Evolutionary conservation across 2,113 vertebrate genomes (phyloP).

Genomic region (Platycercus adscitus): DNA sequence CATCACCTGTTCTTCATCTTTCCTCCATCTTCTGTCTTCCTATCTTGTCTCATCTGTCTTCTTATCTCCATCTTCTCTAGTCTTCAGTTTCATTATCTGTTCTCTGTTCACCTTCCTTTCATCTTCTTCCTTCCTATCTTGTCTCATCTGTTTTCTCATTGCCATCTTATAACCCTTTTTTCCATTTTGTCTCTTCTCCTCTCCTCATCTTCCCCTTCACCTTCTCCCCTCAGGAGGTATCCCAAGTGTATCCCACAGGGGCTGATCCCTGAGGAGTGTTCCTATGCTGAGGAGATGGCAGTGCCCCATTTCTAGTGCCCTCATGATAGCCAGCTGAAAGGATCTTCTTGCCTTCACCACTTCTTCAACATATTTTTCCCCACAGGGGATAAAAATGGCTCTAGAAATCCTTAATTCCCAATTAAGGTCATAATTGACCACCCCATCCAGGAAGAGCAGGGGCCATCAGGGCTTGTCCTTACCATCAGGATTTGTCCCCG

Average conservation of each 20-base stretch:
- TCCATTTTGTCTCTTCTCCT: background rate
- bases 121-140: background rate
- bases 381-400: background rate
- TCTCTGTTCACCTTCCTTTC: background rate
- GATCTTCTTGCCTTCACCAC: background rate
- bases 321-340: background rate
- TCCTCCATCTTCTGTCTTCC: background rate
- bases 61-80: background rate
- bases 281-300: background rate
- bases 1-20: background rate
- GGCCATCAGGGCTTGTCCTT: background rate
- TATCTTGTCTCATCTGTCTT: background rate
- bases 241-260: rapidly evolving
- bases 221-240: background rate
- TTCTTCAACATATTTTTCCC: background rate
- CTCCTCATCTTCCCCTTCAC: background rate
- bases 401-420: background rate
- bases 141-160: background rate
- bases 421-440: background rate
- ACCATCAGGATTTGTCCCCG: conserved; percentile 90
- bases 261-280: background rate
- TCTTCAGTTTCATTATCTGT: background rate
- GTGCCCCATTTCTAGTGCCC: background rate
- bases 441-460: background rate
- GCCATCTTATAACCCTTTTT: background rate